Evolutionary conservation across 2,888 invertebrate genomes (phyloP), one percentile per base, ranked within the genome.

Genomic region (Acleris literana): DNA sequence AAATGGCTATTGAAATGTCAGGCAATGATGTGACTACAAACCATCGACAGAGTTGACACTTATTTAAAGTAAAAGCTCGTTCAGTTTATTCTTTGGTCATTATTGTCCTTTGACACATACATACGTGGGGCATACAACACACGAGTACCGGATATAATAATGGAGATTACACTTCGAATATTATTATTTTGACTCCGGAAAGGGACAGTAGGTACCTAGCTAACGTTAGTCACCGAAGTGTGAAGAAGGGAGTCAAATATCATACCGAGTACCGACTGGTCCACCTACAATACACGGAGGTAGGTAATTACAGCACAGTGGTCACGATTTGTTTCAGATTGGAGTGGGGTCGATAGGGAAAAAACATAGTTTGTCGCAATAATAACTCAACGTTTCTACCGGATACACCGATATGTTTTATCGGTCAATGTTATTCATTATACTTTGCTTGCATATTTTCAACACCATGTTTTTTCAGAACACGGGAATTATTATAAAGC

Each of bases 161-260:
- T 51, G 60, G 46, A 51, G 54, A 60, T 54, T 55, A 65, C 44
- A 55, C 55, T 46, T 57, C 61, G 25, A 54, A 62, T 57, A 61
- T 20, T 25, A 46, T 55, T 56, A 65, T 56, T 72, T 70, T 69
- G 73, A 75, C 73, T 72, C 76, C 76, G 76, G 78, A 76, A 82
- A 76, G 78, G 77, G 74, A 62, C 62, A 69, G 61, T 39, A 13
- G 2, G 33, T 33, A 9, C 2, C 7, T 69, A 71, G 1, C 33
- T 69, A 71, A 69, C 71, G 74, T 72, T 71, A 79, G 71, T 76
- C 79, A 75, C 68, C 75, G 76, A 52, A 76, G 76, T 81, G 75
- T 81, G 71, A 77, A 75, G 74, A 76, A 78, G 82, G 82, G 80
- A 76, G 71, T 71, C 75, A 73, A 75, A 76, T 74, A 73, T 64